Base-by-base conservation (phyloP, 2,797 vertebrate genomes). In the Lagodon rhomboides region DNA sequence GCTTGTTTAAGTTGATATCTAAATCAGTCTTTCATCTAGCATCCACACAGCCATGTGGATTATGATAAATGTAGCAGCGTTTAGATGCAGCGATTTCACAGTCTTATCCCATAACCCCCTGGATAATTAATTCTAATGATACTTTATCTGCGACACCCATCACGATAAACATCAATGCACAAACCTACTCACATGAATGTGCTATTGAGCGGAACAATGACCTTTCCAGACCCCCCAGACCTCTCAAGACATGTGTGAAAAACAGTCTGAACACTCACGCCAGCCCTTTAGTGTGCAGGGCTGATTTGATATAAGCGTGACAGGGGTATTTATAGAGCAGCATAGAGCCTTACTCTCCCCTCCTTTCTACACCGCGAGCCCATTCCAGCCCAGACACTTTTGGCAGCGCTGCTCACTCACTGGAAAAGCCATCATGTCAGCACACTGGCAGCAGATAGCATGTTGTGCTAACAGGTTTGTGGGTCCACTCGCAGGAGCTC, bases 351-450 rank as follows among this genome's bases (percentile, higher is more conserved):
- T 85, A 38, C 87, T 81, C 88, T 88, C 81, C 50, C 70, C 83
- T 84, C 76, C 84, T 88, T 83, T 88, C 90, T 82, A 85, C 83
- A 76, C 80, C 83, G 66, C 47, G 67, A 91, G 90, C 87, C 87
- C 83, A 89, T 91, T 94, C 80, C 89, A 85, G 87, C 91, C 87
- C 90, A 93, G 93, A 95, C 92, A 85, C 88, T 94, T 93, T 91
- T 94, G 94, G 93, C 92, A 94, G 86, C 68, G 77, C 88, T 90
- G 90, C 90, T 95, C 95, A 93, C 88, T 95, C 90, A 92, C 92
- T 94, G 91, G 93, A 95, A 95, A 95, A 95, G 93, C 88, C 92
- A 92, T 93, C 92, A 93, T 92, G 94, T 95, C 95, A 94, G 95
- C 95, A 95, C 89, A 91, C 92, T 92, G 90, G 89, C 90, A 84